Base-by-base conservation (phyloP, 1,140 invertebrate species). In the Gonioctena quinquepunctata region DNA sequence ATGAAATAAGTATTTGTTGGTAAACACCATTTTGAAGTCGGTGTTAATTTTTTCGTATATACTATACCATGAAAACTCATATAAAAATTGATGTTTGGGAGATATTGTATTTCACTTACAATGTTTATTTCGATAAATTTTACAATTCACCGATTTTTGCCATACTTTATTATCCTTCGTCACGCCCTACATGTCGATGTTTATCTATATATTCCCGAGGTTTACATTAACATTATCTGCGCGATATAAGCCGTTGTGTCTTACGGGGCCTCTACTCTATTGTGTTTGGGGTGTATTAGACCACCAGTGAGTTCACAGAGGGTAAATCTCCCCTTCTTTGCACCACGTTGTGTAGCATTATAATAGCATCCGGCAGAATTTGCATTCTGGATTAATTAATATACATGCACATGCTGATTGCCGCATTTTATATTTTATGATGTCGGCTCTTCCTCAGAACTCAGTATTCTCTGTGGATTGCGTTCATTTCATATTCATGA, bases 251-350 rank as follows among this genome's bases (percentile, higher is more conserved):
- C 74, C 72, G 67, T 63, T 70, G 71, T 71, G 74, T 73, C 72
- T 75, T 73, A 69, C 68, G 25, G 48, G 67, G 72, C 68, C 68
- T 49, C 33, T 71, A 76, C 76, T 77, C 75, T 66, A 76, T 76
- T 78, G 76, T 77, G 49, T 61, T 72, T 61, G 64, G 69, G 66
- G 68, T 67, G 71, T 78, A 77, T 78, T 77, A 77, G 72, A 72
- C 77, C 78, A 80, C 78, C 78, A 80, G 78, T 66, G 71, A 71
- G 77, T 80, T 80, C 78, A 77, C 77, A 78, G 72, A 73, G 77
- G 73, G 74, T 77, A 49, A 60, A 62, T 71, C 75, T 70, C 78
- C 76, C 73, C 65, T 72, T 60, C 68, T 71, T 71, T 77, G 13
- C 65, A 26, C 68, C 74, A 74, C 50, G 48, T 70, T 67, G 69